These are phyloP conservation scores for Onychomys arenicola DNA, from an alignment of 2,797 vertebrate genomes.

Conservation along the genomic window DNA sequence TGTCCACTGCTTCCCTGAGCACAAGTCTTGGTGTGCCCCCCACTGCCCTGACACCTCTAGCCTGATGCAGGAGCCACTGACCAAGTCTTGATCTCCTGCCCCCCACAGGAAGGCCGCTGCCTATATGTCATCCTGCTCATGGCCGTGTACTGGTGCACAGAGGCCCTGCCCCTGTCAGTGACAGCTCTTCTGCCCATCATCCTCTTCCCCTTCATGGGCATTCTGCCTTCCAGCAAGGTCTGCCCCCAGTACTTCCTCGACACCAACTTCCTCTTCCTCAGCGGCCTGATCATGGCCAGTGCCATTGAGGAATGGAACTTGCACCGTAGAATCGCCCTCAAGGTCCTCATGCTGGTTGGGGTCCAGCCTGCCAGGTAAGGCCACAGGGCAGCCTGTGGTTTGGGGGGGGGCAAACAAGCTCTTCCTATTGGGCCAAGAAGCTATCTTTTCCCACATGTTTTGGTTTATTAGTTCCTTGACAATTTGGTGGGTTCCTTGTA, in stretches of 20 bases:
- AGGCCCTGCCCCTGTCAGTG: conserved; percentile 96
- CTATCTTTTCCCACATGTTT: no score
- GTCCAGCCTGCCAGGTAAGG: conserved; percentile 95
- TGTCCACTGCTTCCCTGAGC: neutral
- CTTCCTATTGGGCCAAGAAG: neutral
- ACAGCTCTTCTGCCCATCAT: conserved; percentile 96
- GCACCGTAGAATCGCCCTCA: conserved; percentile 96
- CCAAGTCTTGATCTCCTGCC: neutral
- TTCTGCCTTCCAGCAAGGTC: conserved; percentile 94
- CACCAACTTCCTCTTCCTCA: conserved; percentile 98
- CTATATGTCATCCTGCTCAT: conserved; percentile 96
- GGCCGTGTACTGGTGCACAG: conserved; percentile 97
- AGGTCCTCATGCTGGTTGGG: conserved; percentile 94
- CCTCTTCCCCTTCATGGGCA: conserved; percentile 96
- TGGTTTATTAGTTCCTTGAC: neutral
- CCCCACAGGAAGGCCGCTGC: conserved; percentile 95
- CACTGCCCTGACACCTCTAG: neutral
- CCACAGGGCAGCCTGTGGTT: neutral
- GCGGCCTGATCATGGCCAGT: conserved; percentile 96
- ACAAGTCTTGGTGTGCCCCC: fast-evolving
- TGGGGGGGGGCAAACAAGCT: no score
- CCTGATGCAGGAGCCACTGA: neutral
- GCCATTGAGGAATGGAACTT: conserved; percentile 98
- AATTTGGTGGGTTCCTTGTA: neutral
- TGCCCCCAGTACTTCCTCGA: conserved; percentile 98